Evolutionary conservation across 2,888 invertebrate species (phyloP), one percentile per base, ranked within the genome.

Genomic region (Aquatica leii): DNA sequence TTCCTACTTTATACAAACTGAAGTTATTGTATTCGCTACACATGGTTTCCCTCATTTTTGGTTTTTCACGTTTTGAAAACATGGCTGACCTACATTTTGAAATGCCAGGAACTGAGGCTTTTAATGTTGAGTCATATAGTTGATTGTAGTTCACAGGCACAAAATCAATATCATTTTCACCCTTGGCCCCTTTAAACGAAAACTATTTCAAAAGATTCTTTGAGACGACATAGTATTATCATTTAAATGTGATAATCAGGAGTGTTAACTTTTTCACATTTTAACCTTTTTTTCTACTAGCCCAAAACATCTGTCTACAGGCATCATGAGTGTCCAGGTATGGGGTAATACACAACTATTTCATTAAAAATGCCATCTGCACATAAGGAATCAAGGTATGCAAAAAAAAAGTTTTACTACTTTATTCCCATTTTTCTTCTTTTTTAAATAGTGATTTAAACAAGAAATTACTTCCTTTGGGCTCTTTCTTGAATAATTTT

Each of bases 311-410:
- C 51, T 51, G 15, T 51, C 51, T 11, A 51, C 34, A 11, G 51
- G 31, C 24, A 51, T 51, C 51, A 51, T 49, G 20, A 20, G 20
- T 49, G 49, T 6, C 49, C 49, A 11, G 49, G 49, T 18, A 49
- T 20, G 1, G 49, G 49, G 21, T 49, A 49, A 20, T 20, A 20
- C 9, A 49, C 40, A 4, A 15, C 18, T 15, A 50, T 24, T 31
- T 21, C 24, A 20, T 50, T 50, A 50, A 50, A 50, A 24, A 31
- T 50, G 9, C 50, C 31, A 20, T 24, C 12, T n/a, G 31, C 12
- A 31, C 50, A 24, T 31, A 50, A 31, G 11, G 24, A 31, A 31
- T 50, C 50, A n/a, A 50, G 14, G 24, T 31, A 50, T 20, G 21
- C 14, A 50, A 50, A 24, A 5, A 48, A 20, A 48, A 14, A 48